These are phyloP conservation scores for Pygoscelis adeliae DNA, from an alignment of 2,113 vertebrate species.

Conservation along the genomic window DNA sequence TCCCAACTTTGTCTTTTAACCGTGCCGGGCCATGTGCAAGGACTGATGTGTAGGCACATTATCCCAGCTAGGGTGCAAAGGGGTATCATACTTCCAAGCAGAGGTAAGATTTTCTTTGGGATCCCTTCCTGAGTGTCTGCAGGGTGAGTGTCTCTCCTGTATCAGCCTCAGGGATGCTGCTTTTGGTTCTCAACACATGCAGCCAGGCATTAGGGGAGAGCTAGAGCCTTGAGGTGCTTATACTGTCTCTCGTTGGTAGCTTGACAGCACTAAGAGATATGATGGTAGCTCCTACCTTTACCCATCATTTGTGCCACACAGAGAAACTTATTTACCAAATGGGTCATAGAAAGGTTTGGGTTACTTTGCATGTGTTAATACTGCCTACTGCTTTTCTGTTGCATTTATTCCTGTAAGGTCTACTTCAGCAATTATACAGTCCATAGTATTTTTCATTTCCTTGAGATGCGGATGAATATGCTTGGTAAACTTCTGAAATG, in stretches of 20 bases:
- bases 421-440: background rate
- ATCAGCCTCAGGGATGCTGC: background rate
- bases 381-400: background rate
- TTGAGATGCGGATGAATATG: background rate
- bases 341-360: background rate
- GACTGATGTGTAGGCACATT: background rate
- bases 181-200: background rate
- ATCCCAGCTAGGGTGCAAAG: background rate
- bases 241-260: background rate
- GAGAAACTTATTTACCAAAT: background rate
- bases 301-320: background rate
- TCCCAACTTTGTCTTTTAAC: background rate
- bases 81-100: background rate
- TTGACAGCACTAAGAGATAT: background rate
- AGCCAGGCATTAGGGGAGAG: background rate
- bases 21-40: background rate
- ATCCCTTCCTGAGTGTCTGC: background rate
- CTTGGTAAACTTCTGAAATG: slow-evolving; percentile 37
- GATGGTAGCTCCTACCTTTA: background rate
- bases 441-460: background rate
- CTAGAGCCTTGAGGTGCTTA: background rate
- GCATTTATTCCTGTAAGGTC: background rate
- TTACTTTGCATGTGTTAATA: background rate
- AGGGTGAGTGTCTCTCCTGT: background rate
- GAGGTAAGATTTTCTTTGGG: background rate